Percentiles rank a stretch among this genome's conserved stretches.
These are phyloP conservation scores for Neoscelio sp. DNA, from an alignment of 2,888 invertebrate species.

Conservation along the genomic window DNA sequence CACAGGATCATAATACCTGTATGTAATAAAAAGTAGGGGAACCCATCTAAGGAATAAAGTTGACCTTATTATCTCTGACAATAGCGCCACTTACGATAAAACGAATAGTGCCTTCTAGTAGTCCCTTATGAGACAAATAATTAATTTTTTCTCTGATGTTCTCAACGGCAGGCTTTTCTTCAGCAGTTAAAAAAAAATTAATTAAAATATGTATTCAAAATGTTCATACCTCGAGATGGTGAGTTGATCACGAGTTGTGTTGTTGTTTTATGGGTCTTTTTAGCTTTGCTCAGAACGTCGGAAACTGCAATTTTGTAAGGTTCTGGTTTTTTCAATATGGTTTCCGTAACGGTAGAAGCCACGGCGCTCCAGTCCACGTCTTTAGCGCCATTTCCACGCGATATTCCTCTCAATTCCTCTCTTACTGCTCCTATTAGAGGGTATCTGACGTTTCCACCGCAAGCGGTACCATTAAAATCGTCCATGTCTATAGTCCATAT, in stretches of 20 bases:
- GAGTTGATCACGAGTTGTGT: constrained; percentile 85
- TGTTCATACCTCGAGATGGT: constrained; percentile 73
- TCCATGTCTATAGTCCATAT: constrained; percentile 98
- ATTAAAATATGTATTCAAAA: neutral
- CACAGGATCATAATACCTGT: constrained; percentile 93
- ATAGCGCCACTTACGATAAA: too few relatives aligned
- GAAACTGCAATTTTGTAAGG: constrained; percentile 91
- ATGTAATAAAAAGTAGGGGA: too few relatives aligned
- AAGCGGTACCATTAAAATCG: constrained; percentile 93
- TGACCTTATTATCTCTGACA: too few relatives aligned
- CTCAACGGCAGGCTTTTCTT: neutral
- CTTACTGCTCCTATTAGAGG: constrained; percentile 96
- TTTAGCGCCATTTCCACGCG: constrained; percentile 92
- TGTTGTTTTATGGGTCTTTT: constrained; percentile 86
- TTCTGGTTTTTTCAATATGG: constrained; percentile 88
- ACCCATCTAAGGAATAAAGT: too few relatives aligned
- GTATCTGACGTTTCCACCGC: constrained; percentile 93
- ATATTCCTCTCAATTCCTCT: constrained; percentile 93
- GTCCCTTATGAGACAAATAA: neutral
- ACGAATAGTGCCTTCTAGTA: too few relatives aligned
- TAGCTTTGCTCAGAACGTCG: constrained; percentile 87
- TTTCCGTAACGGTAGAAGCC: constrained; percentile 86
- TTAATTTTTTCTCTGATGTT: too few relatives aligned
- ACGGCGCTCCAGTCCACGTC: constrained; percentile 94
- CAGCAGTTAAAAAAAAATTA: neutral